A percentile compares a stretch with the other conserved stretches of the same genome.
phyloP scores from a whole-genome alignment of 2,888 invertebrate species.

The Mesorhabditis belari region DNA sequence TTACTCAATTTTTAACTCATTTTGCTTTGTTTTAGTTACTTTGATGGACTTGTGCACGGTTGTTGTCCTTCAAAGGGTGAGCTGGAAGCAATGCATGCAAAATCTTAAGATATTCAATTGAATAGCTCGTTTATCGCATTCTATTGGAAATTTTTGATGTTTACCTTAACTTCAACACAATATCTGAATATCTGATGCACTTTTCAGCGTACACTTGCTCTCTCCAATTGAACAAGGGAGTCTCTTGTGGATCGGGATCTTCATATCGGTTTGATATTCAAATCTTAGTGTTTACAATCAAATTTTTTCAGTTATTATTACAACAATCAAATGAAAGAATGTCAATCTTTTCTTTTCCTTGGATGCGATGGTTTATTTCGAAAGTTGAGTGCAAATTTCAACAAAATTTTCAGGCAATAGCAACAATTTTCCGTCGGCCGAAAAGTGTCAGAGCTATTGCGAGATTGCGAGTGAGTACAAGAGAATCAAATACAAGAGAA shows the following conservation, averaged over 20 bases:
- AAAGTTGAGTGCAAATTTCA: neutral
- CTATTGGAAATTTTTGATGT: neutral
- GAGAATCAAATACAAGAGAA: neutral
- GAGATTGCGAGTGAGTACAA: slow-evolving; percentile 28
- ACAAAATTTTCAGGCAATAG: slow-evolving; percentile 16
- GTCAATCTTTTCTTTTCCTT: slow-evolving; percentile 32
- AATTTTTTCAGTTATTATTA: slow-evolving; percentile 14
- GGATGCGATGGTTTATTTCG: slow-evolving; percentile 34
- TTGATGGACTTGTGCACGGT: slow-evolving; percentile 32
- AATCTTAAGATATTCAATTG: neutral
- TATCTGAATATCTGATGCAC: too few relatives aligned
- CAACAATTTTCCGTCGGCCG: slow-evolving; percentile 37
- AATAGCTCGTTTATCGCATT: neutral
- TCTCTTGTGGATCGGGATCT: slow-evolving; percentile 28
- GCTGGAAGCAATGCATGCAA: too few relatives aligned
- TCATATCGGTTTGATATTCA: slow-evolving; percentile 12
- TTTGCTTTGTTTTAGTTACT: slow-evolving; percentile 1
- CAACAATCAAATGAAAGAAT: slow-evolving; percentile 34
- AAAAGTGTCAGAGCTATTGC: slow-evolving; percentile 35
- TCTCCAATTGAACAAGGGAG: slow-evolving; percentile 29
- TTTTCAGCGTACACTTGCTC: slow-evolving; percentile 30
- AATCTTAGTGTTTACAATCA: neutral
- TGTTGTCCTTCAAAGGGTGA: slow-evolving; percentile 37
- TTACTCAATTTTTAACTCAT: neutral
- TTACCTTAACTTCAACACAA: neutral